phyloP scores from a whole-genome alignment of 2,113 vertebrate genomes.

The Neodontobutis hainanensis region DNA sequence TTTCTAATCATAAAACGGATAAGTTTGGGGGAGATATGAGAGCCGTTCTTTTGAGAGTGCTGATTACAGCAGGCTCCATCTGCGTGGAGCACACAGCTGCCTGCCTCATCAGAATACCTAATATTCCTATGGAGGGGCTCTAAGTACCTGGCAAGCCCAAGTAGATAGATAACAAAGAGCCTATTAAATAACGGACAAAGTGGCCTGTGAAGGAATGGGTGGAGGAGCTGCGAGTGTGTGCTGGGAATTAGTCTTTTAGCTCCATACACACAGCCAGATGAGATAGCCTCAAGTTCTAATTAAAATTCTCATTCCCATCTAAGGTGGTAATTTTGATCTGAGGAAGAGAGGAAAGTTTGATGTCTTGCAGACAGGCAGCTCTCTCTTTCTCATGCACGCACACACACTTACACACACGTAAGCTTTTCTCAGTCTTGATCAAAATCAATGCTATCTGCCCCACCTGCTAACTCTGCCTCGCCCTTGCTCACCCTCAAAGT shows the following conservation, averaged over 20 bases:
- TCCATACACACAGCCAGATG: slow-evolving; percentile 68
- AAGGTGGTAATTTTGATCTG: slow-evolving; percentile 77
- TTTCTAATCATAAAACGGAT: slow-evolving; percentile 71
- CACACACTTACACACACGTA: slow-evolving; percentile 19
- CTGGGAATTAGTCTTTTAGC: slow-evolving; percentile 73
- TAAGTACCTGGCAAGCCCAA: slow-evolving; percentile 75
- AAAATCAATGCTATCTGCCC: slow-evolving; percentile 66
- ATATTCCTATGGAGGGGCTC: slow-evolving; percentile 71
- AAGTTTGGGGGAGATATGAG: slow-evolving; percentile 67
- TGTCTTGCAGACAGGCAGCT: slow-evolving; percentile 48
- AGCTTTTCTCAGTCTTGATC: slow-evolving; percentile 47
- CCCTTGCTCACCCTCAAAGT: slow-evolving; percentile 57
- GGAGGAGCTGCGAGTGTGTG: slow-evolving; percentile 54
- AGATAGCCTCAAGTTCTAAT: slow-evolving; percentile 77
- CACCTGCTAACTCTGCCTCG: slow-evolving; percentile 49
- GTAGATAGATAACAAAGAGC: slow-evolving; percentile 76
- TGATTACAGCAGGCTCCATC: slow-evolving; percentile 70
- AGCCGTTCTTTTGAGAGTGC: slow-evolving; percentile 64
- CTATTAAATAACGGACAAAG: slow-evolving; percentile 75
- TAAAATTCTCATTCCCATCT: slow-evolving; percentile 76
- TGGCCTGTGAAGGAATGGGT: slow-evolving; percentile 67
- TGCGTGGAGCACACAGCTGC: slow-evolving; percentile 69
- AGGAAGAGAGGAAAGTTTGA: slow-evolving; percentile 66
- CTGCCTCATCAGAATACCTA: slow-evolving; percentile 72
- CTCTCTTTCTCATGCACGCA: slow-evolving; percentile 1